Evolutionary conservation across 2,888 invertebrate genomes (phyloP).

Genomic region (Listrodromus nycthemerus): DNA sequence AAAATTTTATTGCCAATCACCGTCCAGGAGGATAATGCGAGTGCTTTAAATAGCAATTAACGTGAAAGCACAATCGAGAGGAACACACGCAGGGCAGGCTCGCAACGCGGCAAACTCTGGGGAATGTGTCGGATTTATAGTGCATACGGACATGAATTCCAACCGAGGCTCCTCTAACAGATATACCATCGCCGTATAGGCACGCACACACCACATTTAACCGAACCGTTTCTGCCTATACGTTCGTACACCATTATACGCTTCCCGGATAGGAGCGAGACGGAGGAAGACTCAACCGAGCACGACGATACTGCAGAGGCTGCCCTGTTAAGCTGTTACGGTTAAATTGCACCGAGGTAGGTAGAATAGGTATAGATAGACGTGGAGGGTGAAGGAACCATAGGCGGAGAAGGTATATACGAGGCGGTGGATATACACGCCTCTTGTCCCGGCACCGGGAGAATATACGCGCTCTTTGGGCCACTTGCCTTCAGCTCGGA

Average conservation of each 20-base stretch:
- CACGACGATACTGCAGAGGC: slow-evolving; percentile 58
- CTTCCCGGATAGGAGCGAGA: slow-evolving; percentile 33
- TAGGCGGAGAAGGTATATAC: slow-evolving; percentile 41
- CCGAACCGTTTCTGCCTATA: slow-evolving; percentile 26
- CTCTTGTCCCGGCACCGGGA: slow-evolving; percentile 24
- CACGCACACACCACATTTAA: neutral
- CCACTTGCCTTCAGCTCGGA: slow-evolving; percentile 43
- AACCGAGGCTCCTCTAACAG: slow-evolving; percentile 6
- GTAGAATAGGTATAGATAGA: slow-evolving; percentile 29
- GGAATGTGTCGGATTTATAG: slow-evolving; percentile 34
- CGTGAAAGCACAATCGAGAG: slow-evolving; percentile 13
- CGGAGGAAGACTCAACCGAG: slow-evolving; percentile 60
- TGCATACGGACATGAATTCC: slow-evolving; percentile 25
- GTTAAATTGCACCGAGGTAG: slow-evolving; percentile 67
- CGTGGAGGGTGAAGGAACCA: slow-evolving; percentile 40
- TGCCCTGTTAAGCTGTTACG: slow-evolving; percentile 70
- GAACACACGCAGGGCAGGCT: slow-evolving; percentile 3
- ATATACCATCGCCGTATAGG: slow-evolving; percentile 8
- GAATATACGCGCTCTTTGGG: slow-evolving; percentile 45
- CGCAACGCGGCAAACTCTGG: slow-evolving; percentile 55
- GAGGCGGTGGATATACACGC: slow-evolving; percentile 21
- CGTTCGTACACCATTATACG: slow-evolving; percentile 28
- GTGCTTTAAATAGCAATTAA: slow-evolving; percentile 27
- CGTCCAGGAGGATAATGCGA: neutral
- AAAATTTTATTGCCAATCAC: slow-evolving; percentile 41